Evolutionary conservation across 2,797 vertebrate species (phyloP).

Genomic region (Amblyraja radiata): DNA sequence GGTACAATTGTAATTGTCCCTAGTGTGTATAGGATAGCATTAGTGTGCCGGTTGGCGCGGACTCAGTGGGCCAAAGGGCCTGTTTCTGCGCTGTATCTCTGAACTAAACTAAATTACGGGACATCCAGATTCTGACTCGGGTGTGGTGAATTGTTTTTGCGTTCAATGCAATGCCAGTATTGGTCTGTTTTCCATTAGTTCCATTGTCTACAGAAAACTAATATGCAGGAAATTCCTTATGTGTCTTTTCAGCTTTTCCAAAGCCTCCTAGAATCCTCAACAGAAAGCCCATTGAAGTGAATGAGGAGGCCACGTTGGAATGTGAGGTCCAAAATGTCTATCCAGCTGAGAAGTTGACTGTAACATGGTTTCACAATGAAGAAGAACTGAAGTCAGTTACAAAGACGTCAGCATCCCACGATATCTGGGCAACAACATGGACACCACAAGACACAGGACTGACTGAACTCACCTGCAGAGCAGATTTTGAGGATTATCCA

Average conservation of each 20-base stretch:
- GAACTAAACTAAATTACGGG: too few species aligned
- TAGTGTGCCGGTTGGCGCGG: too few species aligned
- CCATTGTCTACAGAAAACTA: not conserved
- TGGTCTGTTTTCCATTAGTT: not conserved
- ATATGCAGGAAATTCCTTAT: not conserved
- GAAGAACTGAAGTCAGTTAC: not conserved
- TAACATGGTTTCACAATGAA: not conserved
- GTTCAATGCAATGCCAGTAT: not conserved
- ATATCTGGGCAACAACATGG: not conserved
- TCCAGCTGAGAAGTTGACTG: not conserved
- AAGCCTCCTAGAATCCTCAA: not conserved
- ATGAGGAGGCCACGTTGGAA: not conserved
- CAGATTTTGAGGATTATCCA: slow-evolving; percentile 2
- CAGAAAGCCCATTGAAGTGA: not conserved
- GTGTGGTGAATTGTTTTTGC: not conserved
- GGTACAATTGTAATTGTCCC: too few species aligned
- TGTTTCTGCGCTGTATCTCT: too few species aligned
- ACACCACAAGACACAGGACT: not conserved
- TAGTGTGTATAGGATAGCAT: too few species aligned
- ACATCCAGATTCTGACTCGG: not conserved
- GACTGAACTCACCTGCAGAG: not conserved
- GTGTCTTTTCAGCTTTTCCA: not conserved
- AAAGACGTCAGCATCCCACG: not conserved
- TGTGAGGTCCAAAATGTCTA: not conserved
- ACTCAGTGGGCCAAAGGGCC: too few species aligned